Evolutionary conservation across 2,797 vertebrate species (phyloP).

Genomic region (Falco biarmicus): DNA sequence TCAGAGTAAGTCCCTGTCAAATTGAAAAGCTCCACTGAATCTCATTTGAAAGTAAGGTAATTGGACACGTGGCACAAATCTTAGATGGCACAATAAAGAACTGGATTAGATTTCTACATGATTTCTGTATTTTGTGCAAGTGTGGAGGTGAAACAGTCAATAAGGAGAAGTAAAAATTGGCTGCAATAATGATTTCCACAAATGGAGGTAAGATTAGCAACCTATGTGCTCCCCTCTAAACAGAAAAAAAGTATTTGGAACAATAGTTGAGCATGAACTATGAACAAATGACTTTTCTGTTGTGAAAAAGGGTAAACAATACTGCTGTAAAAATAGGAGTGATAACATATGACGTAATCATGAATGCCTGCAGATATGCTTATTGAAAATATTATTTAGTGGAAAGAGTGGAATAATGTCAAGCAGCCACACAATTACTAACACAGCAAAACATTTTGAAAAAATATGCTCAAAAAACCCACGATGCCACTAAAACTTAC

Average conservation of each 20-base stretch:
- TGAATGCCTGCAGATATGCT: not conserved
- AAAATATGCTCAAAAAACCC: not conserved
- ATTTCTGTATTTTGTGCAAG: not conserved
- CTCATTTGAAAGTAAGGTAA: not conserved
- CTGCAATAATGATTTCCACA: not conserved
- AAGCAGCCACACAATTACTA: not conserved
- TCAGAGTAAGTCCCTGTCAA: not conserved
- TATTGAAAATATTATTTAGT: not conserved
- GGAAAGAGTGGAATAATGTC: not conserved
- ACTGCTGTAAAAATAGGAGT: not conserved
- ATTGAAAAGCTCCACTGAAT: not conserved
- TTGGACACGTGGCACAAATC: not conserved
- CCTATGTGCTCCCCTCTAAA: not conserved
- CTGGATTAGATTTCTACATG: not conserved
- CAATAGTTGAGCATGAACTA: not conserved
- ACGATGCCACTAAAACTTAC: not conserved
- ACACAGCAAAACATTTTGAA: not conserved
- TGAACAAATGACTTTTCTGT: not conserved
- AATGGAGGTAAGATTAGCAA: not conserved
- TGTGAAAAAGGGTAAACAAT: not conserved
- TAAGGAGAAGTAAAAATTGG: not conserved
- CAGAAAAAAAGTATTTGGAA: not conserved
- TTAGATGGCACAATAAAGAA: not conserved
- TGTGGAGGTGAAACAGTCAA: not conserved
- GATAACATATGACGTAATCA: not conserved